Conservation (phyloP, 1,140 invertebrate species). For the Tetramorium alpestre region DNA sequence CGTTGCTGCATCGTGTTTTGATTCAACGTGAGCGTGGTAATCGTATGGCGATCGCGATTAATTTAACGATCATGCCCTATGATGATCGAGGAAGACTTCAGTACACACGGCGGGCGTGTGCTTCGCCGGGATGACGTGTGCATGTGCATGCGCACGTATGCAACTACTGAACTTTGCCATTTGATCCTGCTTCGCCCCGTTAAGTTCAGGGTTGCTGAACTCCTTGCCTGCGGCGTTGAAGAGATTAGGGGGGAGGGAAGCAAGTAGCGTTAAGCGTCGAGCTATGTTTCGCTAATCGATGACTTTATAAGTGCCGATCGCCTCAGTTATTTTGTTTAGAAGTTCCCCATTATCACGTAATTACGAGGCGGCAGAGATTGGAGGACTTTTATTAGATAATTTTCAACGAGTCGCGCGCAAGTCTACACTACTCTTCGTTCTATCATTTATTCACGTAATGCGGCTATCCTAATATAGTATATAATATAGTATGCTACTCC, state of each 20-base stretch:
- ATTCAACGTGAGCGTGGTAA: conserved; percentile 57
- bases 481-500: neutral
- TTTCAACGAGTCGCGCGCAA: neutral
- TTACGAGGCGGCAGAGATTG: neutral
- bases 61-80: conserved; percentile 58
- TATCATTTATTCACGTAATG: neutral
- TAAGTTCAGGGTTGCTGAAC: conserved; percentile 58
- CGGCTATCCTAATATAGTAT: neutral
- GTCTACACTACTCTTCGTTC: neutral
- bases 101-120: conserved; percentile 6
- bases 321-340: neutral
- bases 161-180: conserved; percentile 53
- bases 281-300: conserved; percentile 31
- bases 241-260: conserved; percentile 10
- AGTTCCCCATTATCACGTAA: conserved; percentile 24
- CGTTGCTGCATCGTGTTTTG: conserved; percentile 34
- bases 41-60: conserved; percentile 58
- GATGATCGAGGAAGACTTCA: conserved; percentile 40
- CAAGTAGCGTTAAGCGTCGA: conserved; percentile 20
- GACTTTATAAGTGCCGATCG: neutral
- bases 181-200: conserved; percentile 46
- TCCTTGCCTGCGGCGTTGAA: conserved; percentile 18
- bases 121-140: neutral
- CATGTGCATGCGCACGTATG: conserved; percentile 14
- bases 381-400: conserved; percentile 1